phyloP scores from a whole-genome alignment of 1,140 invertebrate species.

The Drosophila chauvacae region DNA sequence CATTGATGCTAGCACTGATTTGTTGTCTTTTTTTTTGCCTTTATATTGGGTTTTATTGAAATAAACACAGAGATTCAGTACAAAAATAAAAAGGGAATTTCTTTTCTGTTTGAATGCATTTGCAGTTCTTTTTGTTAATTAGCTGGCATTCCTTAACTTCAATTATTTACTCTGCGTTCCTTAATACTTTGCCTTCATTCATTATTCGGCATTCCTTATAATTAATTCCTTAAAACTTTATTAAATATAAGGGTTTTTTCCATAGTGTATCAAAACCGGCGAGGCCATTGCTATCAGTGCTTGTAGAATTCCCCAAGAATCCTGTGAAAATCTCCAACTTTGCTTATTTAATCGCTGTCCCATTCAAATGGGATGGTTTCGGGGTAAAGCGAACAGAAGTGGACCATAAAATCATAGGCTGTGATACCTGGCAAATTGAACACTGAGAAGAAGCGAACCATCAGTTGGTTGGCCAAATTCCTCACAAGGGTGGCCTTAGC shows the following conservation, averaged over 20 bases:
- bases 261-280: background rate
- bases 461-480: slow-evolving; percentile 5
- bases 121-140: background rate
- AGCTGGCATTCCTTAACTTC: background rate
- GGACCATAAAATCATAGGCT: slow-evolving; percentile 26
- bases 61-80: background rate
- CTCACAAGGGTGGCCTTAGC: background rate
- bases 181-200: background rate
- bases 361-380: background rate
- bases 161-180: too few species aligned
- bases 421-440: slow-evolving; percentile 8
- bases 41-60: background rate
- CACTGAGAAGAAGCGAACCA: slow-evolving; percentile 1
- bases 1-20: slow-evolving; percentile 9
- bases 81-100: background rate
- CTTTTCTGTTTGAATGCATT: background rate
- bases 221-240: background rate
- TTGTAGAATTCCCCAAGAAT: background rate
- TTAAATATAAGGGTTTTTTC: background rate
- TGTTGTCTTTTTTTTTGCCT: slow-evolving; percentile 1
- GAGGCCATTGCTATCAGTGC: background rate
- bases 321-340: background rate
- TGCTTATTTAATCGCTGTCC: background rate
- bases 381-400: slow-evolving; percentile 11
- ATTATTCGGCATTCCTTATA: background rate